Evolutionary conservation across 2,888 invertebrate species (phyloP).

Genomic region (Xestia c-nigrum): DNA sequence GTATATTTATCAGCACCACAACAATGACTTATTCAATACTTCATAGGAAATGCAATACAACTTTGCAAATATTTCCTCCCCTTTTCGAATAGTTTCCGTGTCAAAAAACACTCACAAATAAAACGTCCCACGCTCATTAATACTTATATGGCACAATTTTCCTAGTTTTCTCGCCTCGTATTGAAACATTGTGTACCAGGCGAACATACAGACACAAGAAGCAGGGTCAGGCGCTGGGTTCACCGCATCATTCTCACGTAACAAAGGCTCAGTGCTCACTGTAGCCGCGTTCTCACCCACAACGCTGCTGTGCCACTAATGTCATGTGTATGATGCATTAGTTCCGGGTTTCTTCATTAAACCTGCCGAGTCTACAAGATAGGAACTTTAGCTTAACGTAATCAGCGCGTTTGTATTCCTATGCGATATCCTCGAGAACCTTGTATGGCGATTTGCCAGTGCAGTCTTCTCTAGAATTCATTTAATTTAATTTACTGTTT

Average conservation of each 20-base stretch:
- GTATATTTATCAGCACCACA: background rate
- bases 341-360: constrained; percentile 70
- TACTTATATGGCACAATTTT: constrained; percentile 52
- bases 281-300: constrained; percentile 73
- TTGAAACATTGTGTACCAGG: constrained; percentile 62
- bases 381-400: background rate
- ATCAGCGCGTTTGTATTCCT: constrained; percentile 34
- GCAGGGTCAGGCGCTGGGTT: constrained; percentile 65
- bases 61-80: constrained; percentile 6
- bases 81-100: constrained; percentile 3
- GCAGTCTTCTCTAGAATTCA: background rate
- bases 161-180: constrained; percentile 49
- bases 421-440: background rate
- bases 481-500: constrained; percentile 9
- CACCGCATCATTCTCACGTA: constrained; percentile 72
- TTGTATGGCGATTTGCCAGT: constrained; percentile 8
- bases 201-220: constrained; percentile 66
- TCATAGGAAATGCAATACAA: background rate
- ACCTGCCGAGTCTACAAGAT: constrained; percentile 26
- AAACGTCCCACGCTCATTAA: constrained; percentile 47
- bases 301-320: constrained; percentile 70
- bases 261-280: constrained; percentile 61
- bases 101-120: background rate
- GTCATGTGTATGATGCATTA: constrained; percentile 74
- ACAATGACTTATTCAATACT: background rate